Percentiles rank a stretch among this genome's conserved stretches.
Evolutionary conservation across 2,888 invertebrate genomes (phyloP).

Genomic region (Panorpa germanica): DNA sequence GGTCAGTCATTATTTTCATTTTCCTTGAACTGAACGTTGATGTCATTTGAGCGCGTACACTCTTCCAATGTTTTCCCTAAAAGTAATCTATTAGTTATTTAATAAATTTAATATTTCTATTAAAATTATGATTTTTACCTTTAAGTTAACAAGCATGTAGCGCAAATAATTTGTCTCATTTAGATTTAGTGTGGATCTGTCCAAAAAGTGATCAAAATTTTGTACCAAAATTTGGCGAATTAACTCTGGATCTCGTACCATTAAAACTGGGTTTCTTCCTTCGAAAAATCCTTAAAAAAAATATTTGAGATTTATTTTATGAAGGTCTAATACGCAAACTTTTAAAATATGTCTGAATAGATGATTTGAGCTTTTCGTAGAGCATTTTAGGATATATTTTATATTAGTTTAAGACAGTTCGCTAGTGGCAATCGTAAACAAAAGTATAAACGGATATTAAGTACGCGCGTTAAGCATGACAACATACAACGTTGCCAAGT

Average conservation of each 20-base stretch:
- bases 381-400: too few relatives aligned
- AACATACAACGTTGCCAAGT: too few relatives aligned
- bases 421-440: too few relatives aligned
- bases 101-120: too few relatives aligned
- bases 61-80: constrained; percentile 32
- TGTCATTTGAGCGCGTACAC: constrained; percentile 28
- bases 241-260: constrained; percentile 32
- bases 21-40: constrained; percentile 35
- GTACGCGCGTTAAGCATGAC: too few relatives aligned
- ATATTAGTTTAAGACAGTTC: too few relatives aligned
- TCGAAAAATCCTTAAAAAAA: constrained; percentile 27
- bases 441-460: too few relatives aligned
- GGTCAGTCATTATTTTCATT: constrained; percentile 28
- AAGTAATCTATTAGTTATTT: constrained; percentile 11
- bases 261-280: constrained; percentile 29
- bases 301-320: constrained; percentile 6
- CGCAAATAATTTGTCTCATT: constrained; percentile 24
- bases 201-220: constrained; percentile 37
- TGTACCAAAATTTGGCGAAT: constrained; percentile 34
- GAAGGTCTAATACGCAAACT: constrained; percentile 1
- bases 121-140: too few relatives aligned
- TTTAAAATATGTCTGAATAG: neutral
- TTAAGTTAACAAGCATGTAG: constrained; percentile 27
- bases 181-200: constrained; percentile 24
- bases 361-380: too few relatives aligned